Base-by-base conservation (phyloP, 2,797 vertebrate genomes). In the Dryobates pubescens region DNA sequence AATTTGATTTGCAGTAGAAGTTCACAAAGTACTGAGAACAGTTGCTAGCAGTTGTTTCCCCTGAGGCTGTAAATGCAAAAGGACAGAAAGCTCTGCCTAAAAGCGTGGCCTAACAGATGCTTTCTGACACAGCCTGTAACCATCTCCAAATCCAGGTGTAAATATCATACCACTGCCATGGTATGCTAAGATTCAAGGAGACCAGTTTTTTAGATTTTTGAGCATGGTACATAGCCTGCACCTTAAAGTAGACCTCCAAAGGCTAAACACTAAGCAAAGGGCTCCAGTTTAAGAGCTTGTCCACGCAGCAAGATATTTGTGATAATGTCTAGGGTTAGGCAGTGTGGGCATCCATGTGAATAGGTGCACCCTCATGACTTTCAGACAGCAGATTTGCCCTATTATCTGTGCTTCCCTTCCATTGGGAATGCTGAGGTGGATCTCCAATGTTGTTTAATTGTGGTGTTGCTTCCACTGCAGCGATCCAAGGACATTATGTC, bases 111-210 rank as follows among this genome's bases (percentile, higher is more conserved):
- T 17, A 69, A 30, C 76, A 93, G 85, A 91, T 88, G 77, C 70
- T 91, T 67, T 91, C 82, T 92, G 76, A 53, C 91, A 76, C 57
- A 92, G 57, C 18, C 18, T 89, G 56, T 86, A 75, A 53, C 43
- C 30, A 13, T 92, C 89, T 88, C 47, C 38, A 62, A 36, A 45
- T 58, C 34, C 67, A 94, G 57, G 67, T 92, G 26, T 62, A 65
- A 64, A 9, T 47, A 18, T 49, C 45, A n/a, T 27, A 36, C 49
- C 49, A 51, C 23, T 69, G 43, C 27, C 17, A 54, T 41, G 22
- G 26, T 63, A 36, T 20, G 32, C n/a, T 86, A 62, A 87, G 51
- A 23, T 57, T 75, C n/a, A 62, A 53, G 24, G 30, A 73, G 23
- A 79, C 9, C 1, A 5, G 3, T 29, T 78, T 71, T 78, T 54